A percentile compares a stretch with the other conserved stretches of the same genome.
These are phyloP conservation scores for Macaria notata DNA, from an alignment of 2,888 invertebrate genomes.

Conservation along the genomic window DNA sequence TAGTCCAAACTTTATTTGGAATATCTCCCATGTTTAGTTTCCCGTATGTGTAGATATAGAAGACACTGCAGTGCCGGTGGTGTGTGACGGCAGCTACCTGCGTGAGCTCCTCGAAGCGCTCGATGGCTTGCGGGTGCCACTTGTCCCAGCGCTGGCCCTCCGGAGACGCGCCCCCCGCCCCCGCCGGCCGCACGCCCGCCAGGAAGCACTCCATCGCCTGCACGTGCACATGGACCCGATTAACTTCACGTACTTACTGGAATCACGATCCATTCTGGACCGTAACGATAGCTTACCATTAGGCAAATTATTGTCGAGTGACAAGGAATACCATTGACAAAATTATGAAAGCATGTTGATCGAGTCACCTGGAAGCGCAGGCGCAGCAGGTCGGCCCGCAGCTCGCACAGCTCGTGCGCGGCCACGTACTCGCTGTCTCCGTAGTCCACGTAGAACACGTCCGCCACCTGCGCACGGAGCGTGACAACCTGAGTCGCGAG, in stretches of 20 bases:
- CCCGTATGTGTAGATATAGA: no score
- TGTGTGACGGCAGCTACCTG: conserved; percentile 64
- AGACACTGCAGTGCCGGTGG: no score
- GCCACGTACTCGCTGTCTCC: conserved; percentile 90
- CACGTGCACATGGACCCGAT: not conserved
- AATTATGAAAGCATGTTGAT: no score
- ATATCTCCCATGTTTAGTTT: no score
- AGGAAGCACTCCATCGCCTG: conserved; percentile 95
- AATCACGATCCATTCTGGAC: no score
- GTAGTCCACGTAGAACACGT: conserved; percentile 93
- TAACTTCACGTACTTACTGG: no score
- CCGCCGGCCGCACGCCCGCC: conserved; percentile 85
- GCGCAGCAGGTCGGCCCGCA: conserved; percentile 88
- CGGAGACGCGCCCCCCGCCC: conserved; percentile 46
- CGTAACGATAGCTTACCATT: no score
- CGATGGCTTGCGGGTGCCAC: conserved; percentile 86
- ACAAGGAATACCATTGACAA: no score
- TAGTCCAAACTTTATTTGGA: no score
- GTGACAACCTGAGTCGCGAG: no score
- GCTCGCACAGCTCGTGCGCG: conserved; percentile 85
- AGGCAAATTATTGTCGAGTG: no score
- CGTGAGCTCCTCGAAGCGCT: conserved; percentile 86
- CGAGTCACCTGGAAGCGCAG: conserved; percentile 82
- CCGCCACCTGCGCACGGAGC: conserved; percentile 71
- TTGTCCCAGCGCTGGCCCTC: conserved; percentile 63